These are phyloP conservation scores for Nycticebus coucang DNA, from an alignment of 2,113 vertebrate genomes.

Conservation along the genomic window DNA sequence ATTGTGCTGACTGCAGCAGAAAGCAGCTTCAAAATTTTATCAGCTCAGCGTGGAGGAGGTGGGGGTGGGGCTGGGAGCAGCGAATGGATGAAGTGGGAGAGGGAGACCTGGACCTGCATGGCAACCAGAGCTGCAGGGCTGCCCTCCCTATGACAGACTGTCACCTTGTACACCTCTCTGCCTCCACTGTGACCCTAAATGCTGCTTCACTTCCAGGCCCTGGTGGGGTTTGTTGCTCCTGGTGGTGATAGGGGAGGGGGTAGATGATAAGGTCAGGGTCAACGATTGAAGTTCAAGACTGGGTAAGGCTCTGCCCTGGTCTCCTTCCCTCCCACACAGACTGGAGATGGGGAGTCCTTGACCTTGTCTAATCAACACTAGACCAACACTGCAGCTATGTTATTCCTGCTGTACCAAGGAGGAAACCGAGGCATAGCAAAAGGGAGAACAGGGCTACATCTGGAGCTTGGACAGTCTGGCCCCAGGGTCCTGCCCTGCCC, in stretches of 20 bases:
- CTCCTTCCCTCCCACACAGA: neutral
- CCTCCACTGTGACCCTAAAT: neutral
- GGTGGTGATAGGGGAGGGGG: accelerated
- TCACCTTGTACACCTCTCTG: neutral
- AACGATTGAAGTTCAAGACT: neutral
- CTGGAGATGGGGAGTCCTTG: accelerated
- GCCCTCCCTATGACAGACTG: accelerated
- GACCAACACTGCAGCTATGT: accelerated
- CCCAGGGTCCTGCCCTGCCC: neutral
- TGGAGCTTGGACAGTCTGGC: too few relatives aligned
- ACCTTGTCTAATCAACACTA: accelerated
- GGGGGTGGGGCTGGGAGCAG: neutral
- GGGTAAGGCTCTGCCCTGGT: neutral
- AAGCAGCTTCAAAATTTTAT: conserved; percentile 72
- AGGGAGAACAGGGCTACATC: accelerated
- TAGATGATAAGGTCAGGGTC: neutral
- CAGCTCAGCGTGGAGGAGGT: conserved; percentile 46
- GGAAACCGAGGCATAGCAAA: neutral
- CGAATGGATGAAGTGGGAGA: neutral
- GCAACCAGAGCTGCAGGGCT: neutral
- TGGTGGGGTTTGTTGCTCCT: neutral
- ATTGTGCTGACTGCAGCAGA: conserved; percentile 82
- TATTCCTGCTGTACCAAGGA: neutral
- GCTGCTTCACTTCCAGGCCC: accelerated
- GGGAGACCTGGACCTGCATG: neutral